phyloP scores from a whole-genome alignment of 2,797 vertebrate species.

The Hozukius guyotensis region DNA sequence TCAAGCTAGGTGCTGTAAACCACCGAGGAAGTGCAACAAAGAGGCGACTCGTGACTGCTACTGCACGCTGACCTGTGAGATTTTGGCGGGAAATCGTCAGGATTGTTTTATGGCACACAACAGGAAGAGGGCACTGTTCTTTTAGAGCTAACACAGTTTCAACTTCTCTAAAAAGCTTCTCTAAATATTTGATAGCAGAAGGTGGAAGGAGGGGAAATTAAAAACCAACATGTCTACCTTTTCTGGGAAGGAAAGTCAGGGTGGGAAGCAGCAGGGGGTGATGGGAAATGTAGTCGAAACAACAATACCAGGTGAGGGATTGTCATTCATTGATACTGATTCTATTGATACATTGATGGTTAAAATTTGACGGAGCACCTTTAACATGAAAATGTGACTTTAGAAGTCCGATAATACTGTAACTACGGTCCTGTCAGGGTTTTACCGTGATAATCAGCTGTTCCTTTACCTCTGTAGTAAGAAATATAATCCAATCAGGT shows the following conservation, averaged over 20 bases:
- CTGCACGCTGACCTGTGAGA: background rate
- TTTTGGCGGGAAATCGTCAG: background rate
- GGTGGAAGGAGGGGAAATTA: background rate
- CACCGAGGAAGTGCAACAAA: background rate
- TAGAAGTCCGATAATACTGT: background rate
- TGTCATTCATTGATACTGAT: background rate
- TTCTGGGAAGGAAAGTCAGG: background rate
- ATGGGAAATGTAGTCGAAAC: slow-evolving; percentile 24
- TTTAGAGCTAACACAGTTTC: background rate
- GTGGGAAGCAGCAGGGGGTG: background rate
- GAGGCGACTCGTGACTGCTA: background rate
- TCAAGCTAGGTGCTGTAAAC: slow-evolving; percentile 5
- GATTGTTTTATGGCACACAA: slow-evolving; percentile 33
- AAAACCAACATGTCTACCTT: background rate
- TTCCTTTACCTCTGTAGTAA: slow-evolving; percentile 8
- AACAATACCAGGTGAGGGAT: background rate
- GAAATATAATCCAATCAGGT: slow-evolving; percentile 38
- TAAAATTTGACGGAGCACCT: slow-evolving; percentile 51
- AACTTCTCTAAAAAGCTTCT: background rate
- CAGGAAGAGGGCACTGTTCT: slow-evolving; percentile 5
- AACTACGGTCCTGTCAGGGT: background rate
- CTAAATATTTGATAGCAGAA: background rate
- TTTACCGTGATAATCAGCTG: slow-evolving; percentile 2
- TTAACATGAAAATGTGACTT: slow-evolving; percentile 1
- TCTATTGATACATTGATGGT: background rate